phyloP scores from a whole-genome alignment of 2,888 invertebrate species.

The Orgyia antiqua region DNA sequence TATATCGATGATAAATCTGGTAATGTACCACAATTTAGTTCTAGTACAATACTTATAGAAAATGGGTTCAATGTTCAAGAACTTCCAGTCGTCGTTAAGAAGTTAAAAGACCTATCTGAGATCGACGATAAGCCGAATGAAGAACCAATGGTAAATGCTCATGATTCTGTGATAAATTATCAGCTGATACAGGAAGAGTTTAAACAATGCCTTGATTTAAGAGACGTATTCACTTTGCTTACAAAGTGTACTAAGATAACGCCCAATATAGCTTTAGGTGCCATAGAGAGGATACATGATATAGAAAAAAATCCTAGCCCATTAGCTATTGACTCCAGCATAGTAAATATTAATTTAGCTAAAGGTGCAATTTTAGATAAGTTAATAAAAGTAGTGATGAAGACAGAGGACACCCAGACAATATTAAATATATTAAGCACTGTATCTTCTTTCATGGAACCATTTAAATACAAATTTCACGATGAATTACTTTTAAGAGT shows the following conservation, averaged over 20 bases:
- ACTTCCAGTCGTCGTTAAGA: conserved; percentile 81
- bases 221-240: conserved; percentile 64
- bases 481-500: conserved; percentile 80
- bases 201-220: conserved; percentile 56
- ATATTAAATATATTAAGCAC: conserved; percentile 63
- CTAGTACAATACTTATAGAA: conserved; percentile 79
- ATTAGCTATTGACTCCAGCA: conserved; percentile 35
- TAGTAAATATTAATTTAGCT: conserved; percentile 48
- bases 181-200: conserved; percentile 67
- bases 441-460: conserved; percentile 55
- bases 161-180: conserved; percentile 51
- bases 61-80: conserved; percentile 83
- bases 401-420: conserved; percentile 67
- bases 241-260: conserved; percentile 72
- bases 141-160: conserved; percentile 25
- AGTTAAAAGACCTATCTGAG: conserved; percentile 57
- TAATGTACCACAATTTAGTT: conserved; percentile 48
- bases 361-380: conserved; percentile 70
- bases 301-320: conserved; percentile 50
- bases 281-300: conserved; percentile 67
- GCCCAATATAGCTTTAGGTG: conserved; percentile 69
- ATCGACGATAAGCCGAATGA: conserved; percentile 35
- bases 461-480: conserved; percentile 73
- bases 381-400: conserved; percentile 58
- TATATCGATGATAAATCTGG: conserved; percentile 50